Base-by-base conservation (phyloP, 2,797 vertebrate genomes). In the Sebastes matsubarae region DNA sequence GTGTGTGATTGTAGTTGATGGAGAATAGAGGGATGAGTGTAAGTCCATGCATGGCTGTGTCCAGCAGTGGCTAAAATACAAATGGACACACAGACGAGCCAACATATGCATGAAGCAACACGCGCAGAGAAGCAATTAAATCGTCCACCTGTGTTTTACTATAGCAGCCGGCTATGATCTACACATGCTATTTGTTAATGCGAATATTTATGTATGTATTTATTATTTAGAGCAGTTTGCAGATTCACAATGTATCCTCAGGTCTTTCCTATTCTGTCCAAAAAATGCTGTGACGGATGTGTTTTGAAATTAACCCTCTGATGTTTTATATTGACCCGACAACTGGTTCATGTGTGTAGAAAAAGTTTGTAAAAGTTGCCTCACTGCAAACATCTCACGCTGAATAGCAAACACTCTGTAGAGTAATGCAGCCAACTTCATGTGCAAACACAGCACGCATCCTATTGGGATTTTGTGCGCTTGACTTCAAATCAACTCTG, bases 11-110 rank as follows among this genome's bases (percentile, higher is more conserved):
- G 42, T 66, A 73, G 74, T 42, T 85, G 82, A 86, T 84, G 68
- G 84, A 78, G 86, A 82, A 84, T 65, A 68, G 32, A 83, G 81
- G 14, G n/a, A 75, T 68, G 68, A 72, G 63, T 72, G 24, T 52
- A 42, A 71, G 78, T 79, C 78, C 54, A 82, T 70, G 77, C 79
- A 65, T 80, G 72, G 59, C 54, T 81, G 76, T 89, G 86, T 90
- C 77, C 84, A 81, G 79, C 67, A 72, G 74, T 55, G 68, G 76
- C 63, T 76, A 30, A 85, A 81, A 78, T 71, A 63, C 81, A 85
- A 78, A 75, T 29, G 68, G 34, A 52, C 13, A 54, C 29, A 54
- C n/a, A 73, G 68, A 80, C 7, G 14, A 76, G 50, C 52, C 14
- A 58, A 69, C 57, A 68, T 16, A 75, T 68, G 59, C 50, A 52